phyloP scores from a whole-genome alignment of 2,888 invertebrate genomes.

The Zootermopsis nevadensis region DNA sequence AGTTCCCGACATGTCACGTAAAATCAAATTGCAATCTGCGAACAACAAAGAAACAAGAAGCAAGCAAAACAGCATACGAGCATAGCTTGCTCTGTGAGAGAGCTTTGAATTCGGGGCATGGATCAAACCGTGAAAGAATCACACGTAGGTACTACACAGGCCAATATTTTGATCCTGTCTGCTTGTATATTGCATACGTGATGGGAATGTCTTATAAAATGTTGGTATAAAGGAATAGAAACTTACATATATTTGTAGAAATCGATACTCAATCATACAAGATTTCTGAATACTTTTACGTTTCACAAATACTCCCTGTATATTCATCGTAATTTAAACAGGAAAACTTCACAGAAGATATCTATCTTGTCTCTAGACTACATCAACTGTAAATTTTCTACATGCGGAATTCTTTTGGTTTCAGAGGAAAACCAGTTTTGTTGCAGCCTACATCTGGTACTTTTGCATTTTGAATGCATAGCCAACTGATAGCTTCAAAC shows the following conservation, averaged over 20 bases:
- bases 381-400: too few species aligned
- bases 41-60: neutral
- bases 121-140: neutral
- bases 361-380: too few species aligned
- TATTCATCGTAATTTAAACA: too few species aligned
- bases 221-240: neutral
- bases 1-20: neutral
- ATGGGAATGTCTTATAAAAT: neutral
- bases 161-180: neutral
- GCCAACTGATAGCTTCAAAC: too few species aligned
- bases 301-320: too few species aligned
- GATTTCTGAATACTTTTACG: too few species aligned
- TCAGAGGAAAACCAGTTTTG: too few species aligned
- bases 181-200: neutral
- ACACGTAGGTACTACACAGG: neutral
- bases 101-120: neutral
- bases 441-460: too few species aligned
- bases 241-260: neutral
- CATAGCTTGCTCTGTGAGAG: neutral
- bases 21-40: neutral
- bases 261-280: neutral
- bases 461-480: too few species aligned
- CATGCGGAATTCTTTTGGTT: too few species aligned
- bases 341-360: too few species aligned
- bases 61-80: neutral